phyloP scores from a whole-genome alignment of 1,140 invertebrate genomes.

The Tetranychus cinnabarinus region DNA sequence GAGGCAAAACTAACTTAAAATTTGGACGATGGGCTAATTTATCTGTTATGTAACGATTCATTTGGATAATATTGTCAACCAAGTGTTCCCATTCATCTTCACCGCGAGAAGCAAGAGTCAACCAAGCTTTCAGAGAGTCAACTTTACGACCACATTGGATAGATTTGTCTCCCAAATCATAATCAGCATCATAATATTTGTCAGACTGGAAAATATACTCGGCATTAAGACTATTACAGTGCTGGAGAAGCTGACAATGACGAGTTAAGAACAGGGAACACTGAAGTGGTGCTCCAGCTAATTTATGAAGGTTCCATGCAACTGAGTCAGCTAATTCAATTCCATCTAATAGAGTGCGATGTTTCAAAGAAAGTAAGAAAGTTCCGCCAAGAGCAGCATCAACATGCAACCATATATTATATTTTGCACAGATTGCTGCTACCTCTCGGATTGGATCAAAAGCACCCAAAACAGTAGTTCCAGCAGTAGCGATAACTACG shows the following conservation, averaged over 20 bases:
- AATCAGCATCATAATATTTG: slow-evolving; percentile 87
- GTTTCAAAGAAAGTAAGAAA: slow-evolving; percentile 68
- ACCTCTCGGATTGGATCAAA: slow-evolving; percentile 66
- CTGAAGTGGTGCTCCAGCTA: slow-evolving; percentile 84
- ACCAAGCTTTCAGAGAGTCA: slow-evolving; percentile 96
- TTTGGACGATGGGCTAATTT: slow-evolving; percentile 36
- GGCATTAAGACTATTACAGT: slow-evolving; percentile 85
- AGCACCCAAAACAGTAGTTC: slow-evolving; percentile 42
- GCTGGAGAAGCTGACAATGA: slow-evolving; percentile 76
- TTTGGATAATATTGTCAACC: slow-evolving; percentile 70
- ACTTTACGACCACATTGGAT: slow-evolving; percentile 96
- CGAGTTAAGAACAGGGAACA: slow-evolving; percentile 90
- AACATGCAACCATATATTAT: slow-evolving; percentile 14
- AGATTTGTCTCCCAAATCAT: slow-evolving; percentile 94
- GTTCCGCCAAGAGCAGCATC: slow-evolving; percentile 95
- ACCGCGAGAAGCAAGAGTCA: slow-evolving; percentile 90
- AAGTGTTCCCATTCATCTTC: slow-evolving; percentile 67
- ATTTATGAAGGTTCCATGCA: slow-evolving; percentile 97
- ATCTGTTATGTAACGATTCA: slow-evolving; percentile 37
- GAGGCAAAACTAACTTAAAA: slow-evolving; percentile 40
- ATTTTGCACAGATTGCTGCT: slow-evolving; percentile 14
- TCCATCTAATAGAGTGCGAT: slow-evolving; percentile 62
- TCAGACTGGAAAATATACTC: slow-evolving; percentile 97
- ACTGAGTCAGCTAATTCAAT: slow-evolving; percentile 85
- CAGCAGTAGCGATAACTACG: slow-evolving; percentile 44